Base-by-base conservation (phyloP, 2,888 invertebrate species). In the Meganola albula region DNA sequence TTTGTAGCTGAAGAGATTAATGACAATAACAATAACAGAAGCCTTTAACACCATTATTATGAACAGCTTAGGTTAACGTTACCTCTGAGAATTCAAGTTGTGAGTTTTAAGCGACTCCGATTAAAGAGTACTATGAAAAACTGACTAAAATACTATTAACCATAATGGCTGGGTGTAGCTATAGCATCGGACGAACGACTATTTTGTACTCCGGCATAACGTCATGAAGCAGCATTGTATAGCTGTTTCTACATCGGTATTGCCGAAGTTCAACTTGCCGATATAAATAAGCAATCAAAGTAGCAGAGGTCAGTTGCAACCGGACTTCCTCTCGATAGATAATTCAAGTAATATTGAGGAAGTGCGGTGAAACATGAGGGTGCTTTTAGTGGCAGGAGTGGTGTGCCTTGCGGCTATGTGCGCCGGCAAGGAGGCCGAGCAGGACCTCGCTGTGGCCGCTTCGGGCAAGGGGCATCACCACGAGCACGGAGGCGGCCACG, bases 401-500 rank as follows among this genome's bases (percentile, higher is more conserved):
- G 31, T 80, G 37, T 77, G 78, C 67, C 62, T 80, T 21, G 77
- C 62, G 54, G 80, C 74, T 29, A 45, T 70, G 18, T 76, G 79
- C 56, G 47, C 60, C 52, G 80, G 69, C 20, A 48, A 60, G 29
- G 69, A 62, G 40, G 65, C 60, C 28, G 62, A 59, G 21, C 59
- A 64, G n/a, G 74, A 85, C 54, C 82, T 73, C 37, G 87, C 84
- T 13, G 75, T 86, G 39, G 88, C 85, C 9, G 87, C 86, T 20
- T 88, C 87, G 46, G 74, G 79, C 7, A 77, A 20, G 20, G 20
- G 20, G n/a, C 20, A 80, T 53, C 79, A 83, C 46, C 78, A 77
- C 52, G 89, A 89, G 57, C 84, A 88, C 43, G 91, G 90, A 11
- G 91, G 91, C 20, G 92, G 92, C 1, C 88, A 90, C 42, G 86